Percentiles rank a stretch among this genome's conserved stretches.
Conservation (phyloP, 2,113 vertebrate genomes). For the Canis aureus region DNA sequence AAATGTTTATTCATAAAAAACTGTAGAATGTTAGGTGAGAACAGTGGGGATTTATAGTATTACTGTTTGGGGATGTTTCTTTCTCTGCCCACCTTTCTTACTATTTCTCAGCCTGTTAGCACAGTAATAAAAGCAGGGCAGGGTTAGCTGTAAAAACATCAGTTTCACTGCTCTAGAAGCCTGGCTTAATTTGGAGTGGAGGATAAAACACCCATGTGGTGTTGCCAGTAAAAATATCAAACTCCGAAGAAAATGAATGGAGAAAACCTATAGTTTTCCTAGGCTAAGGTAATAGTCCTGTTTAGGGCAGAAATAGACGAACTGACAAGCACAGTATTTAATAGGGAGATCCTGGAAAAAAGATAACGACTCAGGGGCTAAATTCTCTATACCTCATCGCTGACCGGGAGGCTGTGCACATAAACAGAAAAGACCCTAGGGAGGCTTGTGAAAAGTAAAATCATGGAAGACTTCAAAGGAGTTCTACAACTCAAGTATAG, state of each 20-base stretch:
- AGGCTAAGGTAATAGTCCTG: background rate
- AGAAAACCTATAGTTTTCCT: background rate
- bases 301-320: background rate
- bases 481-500: background rate
- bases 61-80: background rate
- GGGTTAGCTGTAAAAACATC: background rate
- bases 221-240: background rate
- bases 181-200: background rate
- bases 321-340: background rate
- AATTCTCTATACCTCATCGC: background rate
- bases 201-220: background rate
- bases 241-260: background rate
- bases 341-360: background rate
- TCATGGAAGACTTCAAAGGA: background rate
- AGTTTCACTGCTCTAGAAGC: background rate
- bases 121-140: background rate
- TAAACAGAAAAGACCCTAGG: background rate
- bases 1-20: slow-evolving; percentile 43
- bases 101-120: background rate
- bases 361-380: background rate
- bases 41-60: background rate
- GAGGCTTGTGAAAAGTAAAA: background rate
- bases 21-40: background rate
- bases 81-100: background rate
- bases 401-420: background rate